These are phyloP conservation scores for Nemotelus pantherinus DNA, from an alignment of 2,888 invertebrate species.

Conservation along the genomic window DNA sequence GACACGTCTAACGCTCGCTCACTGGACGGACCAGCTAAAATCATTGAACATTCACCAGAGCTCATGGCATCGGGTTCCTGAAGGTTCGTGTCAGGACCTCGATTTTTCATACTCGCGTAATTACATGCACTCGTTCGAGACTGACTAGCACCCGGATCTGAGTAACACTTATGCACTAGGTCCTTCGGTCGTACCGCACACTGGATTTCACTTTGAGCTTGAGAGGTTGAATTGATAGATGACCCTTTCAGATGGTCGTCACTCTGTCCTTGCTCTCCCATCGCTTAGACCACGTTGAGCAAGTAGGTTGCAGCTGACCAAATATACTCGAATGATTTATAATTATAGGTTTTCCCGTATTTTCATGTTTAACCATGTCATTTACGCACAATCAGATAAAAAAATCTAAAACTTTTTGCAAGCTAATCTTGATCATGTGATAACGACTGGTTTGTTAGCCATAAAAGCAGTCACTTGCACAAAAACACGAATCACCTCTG, in stretches of 20 bases:
- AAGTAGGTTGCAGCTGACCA: no score
- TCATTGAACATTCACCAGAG: constrained; percentile 29
- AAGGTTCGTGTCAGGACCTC: background rate
- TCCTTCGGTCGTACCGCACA: constrained; percentile 66
- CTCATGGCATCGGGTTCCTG: constrained; percentile 7
- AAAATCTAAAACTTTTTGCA: no score
- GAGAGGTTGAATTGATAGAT: background rate
- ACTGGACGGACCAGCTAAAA: constrained; percentile 43
- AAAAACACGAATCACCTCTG: no score
- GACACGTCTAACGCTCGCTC: background rate
- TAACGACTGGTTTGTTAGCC: no score
- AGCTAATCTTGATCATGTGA: no score
- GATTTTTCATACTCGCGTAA: background rate
- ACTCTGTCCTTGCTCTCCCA: constrained; percentile 59
- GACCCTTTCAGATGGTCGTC: background rate
- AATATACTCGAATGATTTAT: no score
- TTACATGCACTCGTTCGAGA: background rate
- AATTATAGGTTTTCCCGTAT: no score
- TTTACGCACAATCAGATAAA: no score
- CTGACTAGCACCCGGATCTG: constrained; percentile 68
- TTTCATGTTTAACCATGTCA: no score
- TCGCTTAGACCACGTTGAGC: constrained; percentile 41
- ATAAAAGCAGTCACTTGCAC: no score
- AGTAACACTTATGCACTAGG: constrained; percentile 75
- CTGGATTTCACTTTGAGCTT: constrained; percentile 18